Base-by-base conservation (phyloP, 2,797 vertebrate species). In the Melanotaenia pygmaea region DNA sequence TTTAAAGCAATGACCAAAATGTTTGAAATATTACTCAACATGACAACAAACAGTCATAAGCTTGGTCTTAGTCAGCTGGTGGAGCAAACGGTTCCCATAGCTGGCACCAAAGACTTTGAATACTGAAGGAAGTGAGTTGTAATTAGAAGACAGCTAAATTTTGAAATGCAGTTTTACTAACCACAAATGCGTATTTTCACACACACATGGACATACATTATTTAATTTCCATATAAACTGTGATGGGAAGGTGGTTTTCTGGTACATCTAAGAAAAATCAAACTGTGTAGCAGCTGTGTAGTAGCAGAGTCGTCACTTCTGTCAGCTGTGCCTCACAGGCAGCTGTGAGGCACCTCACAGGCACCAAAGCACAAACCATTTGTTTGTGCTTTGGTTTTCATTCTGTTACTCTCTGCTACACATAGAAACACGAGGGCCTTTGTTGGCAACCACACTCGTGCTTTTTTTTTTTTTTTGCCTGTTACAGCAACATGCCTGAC, bases 381-480 rank as follows among this genome's bases (percentile, higher is more conserved):
- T 74, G 81, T 84, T 26, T 67, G 38, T 51, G 40, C 4, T 68
- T 80, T 61, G 51, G 38, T 65, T 72, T 72, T 82, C 59, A 64
- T 47, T 65, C 62, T 73, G 47, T 72, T 70, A 45, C 40, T 58
- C 20, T 56, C 37, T 10, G 1, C 28, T 35, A 14, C n/a, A 34
- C 65, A 40, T 57, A 47, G 63, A 70, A 32, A 66, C n/a, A 4
- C 14, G 0, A 28, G 37, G 40, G 69, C 70, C 59, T 86, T 86
- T 89, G 80, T 87, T 64, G 47, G 22, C 64, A 76, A 22, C 47
- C 22, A 14, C 24, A 47, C 51, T 35, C 26, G 13, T 64, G 74
- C 34, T 81, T 60, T 82, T 86, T 87, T 88, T 24, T 90, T 82
- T 86, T 88, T 89, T 89, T 22, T 91, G 79, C 67, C 58, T 74